These are phyloP conservation scores for Clivina fossor DNA, from an alignment of 2,888 invertebrate genomes.

Conservation along the genomic window DNA sequence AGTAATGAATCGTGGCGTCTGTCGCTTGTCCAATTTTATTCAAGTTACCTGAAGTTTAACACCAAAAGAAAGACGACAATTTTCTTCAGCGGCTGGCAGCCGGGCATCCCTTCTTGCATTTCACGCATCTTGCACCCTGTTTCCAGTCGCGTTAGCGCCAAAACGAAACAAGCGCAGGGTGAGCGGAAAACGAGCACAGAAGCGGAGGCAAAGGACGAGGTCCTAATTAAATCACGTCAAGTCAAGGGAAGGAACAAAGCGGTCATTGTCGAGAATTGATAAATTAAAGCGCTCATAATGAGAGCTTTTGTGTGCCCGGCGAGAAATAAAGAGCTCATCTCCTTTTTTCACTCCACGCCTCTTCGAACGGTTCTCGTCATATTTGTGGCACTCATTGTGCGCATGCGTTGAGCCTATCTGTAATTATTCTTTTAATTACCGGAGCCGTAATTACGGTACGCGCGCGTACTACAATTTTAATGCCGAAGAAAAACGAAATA, in stretches of 20 bases:
- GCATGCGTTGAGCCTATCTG: constrained; percentile 15
- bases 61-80: background rate
- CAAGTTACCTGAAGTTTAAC: background rate
- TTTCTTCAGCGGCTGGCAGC: background rate
- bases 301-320: constrained; percentile 23
- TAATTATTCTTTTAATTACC: constrained; percentile 33
- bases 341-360: background rate
- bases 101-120: background rate
- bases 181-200: too few species aligned
- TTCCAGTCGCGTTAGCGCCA: background rate
- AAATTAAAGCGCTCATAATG: constrained; percentile 34
- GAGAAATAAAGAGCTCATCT: constrained; percentile 21
- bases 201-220: too few species aligned
- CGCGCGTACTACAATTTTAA: constrained; percentile 27
- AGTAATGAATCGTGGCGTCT: background rate
- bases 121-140: background rate
- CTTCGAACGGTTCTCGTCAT: too few species aligned
- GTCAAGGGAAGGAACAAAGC: constrained; percentile 29
- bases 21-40: background rate
- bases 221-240: constrained; percentile 29
- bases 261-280: constrained; percentile 34
- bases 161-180: background rate
- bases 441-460: constrained; percentile 21
- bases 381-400: too few species aligned
- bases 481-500: constrained; percentile 23